Evolutionary conservation across 2,113 vertebrate genomes (phyloP).

Genomic region (Marmota flaviventris): DNA sequence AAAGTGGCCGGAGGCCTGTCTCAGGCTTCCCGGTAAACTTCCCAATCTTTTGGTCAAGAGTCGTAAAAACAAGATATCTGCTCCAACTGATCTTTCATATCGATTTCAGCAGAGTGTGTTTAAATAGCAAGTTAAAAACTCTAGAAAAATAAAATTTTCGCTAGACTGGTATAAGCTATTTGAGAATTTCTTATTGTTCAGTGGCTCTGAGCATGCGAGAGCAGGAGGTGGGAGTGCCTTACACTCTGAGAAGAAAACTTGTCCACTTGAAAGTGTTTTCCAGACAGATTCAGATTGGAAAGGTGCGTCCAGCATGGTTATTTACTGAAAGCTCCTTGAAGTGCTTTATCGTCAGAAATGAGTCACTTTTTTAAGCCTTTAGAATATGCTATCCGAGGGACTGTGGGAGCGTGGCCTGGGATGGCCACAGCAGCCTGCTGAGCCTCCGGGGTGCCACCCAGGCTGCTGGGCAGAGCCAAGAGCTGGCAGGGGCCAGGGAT

Average conservation of each 20-base stretch:
- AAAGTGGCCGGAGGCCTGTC: background rate
- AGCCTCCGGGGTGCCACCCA: too few relatives aligned
- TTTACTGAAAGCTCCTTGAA: background rate
- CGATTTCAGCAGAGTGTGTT: background rate
- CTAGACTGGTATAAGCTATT: constrained; percentile 81
- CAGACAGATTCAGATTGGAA: background rate
- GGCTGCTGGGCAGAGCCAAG: too few relatives aligned
- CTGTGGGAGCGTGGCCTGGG: background rate
- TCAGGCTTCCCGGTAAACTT: background rate
- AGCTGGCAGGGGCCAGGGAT: too few relatives aligned
- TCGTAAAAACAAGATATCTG: background rate
- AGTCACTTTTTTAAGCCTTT: background rate
- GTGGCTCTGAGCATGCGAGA: background rate
- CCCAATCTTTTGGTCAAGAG: background rate
- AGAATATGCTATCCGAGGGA: background rate
- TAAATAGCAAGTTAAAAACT: constrained; percentile 45
- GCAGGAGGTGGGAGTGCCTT: constrained; percentile 29
- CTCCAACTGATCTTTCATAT: background rate
- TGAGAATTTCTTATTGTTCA: constrained; percentile 71
- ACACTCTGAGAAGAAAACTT: background rate
- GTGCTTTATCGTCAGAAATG: constrained; percentile 7
- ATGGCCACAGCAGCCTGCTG: background rate
- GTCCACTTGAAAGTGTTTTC: background rate
- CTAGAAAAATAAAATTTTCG: constrained; percentile 58
- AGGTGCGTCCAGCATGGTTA: too few relatives aligned